Evolutionary conservation across 1,140 invertebrate genomes (phyloP).

Genomic region (Fopius arisanus): DNA sequence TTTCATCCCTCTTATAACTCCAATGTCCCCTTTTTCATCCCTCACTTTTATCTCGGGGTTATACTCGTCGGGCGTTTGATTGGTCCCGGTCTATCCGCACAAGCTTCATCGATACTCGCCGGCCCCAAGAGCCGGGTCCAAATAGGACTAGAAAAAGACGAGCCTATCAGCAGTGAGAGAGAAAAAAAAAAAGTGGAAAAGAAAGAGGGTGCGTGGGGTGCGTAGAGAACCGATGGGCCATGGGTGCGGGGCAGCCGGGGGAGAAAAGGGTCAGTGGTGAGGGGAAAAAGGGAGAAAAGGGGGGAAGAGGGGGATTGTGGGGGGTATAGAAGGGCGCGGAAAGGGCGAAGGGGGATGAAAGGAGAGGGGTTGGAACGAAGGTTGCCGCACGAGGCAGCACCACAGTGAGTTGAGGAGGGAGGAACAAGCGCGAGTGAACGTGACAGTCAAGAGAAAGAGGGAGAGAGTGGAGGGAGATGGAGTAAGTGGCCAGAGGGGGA

Average conservation of each 20-base stretch:
- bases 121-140: neutral
- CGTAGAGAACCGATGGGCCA: slow-evolving; percentile 21
- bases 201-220: slow-evolving; percentile 16
- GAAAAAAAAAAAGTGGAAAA: slow-evolving; percentile 28
- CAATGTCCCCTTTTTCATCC: neutral
- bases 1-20: neutral
- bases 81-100: slow-evolving; percentile 3
- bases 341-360: neutral
- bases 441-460: slow-evolving; percentile 1
- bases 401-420: neutral
- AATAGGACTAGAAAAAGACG: slow-evolving; percentile 32
- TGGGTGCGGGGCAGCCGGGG: slow-evolving; percentile 13
- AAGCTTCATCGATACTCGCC: slow-evolving; percentile 2
- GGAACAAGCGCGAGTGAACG: neutral
- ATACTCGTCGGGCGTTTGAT: neutral
- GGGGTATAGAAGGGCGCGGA: slow-evolving; percentile 26
- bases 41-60: slow-evolving; percentile 1
- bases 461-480: neutral
- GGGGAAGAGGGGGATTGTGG: slow-evolving; percentile 55
- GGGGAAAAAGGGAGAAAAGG: slow-evolving; percentile 28
- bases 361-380: slow-evolving; percentile 34
- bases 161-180: slow-evolving; percentile 32
- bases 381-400: slow-evolving; percentile 17
- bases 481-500: slow-evolving; percentile 6
- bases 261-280: neutral